Evolutionary conservation across 2,888 invertebrate genomes (phyloP).

Genomic region (Abrostola tripartita): DNA sequence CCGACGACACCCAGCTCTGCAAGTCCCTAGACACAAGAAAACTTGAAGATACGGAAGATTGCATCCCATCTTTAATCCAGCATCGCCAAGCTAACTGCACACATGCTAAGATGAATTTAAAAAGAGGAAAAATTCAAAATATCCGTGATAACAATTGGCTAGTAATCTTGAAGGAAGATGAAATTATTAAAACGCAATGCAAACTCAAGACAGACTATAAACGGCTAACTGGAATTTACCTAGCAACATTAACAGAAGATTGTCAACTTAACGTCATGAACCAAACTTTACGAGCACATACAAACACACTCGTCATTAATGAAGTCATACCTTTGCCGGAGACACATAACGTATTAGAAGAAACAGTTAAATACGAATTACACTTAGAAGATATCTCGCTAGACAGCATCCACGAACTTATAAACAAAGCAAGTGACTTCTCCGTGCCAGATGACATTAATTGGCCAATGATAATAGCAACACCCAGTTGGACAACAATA

Average conservation of each 20-base stretch:
- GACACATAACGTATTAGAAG: neutral
- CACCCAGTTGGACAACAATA: neutral
- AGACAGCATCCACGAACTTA: constrained; percentile 15
- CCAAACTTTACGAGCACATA: neutral
- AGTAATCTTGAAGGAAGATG: neutral
- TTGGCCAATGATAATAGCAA: constrained; percentile 5
- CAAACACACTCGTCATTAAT: constrained; percentile 4
- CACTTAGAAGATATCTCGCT: constrained; percentile 13
- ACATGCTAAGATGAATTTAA: constrained; percentile 10
- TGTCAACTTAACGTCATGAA: constrained; percentile 11
- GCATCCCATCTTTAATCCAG: constrained; percentile 4
- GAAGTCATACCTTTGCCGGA: constrained; percentile 10
- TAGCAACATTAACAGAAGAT: constrained; percentile 7
- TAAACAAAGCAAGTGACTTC: constrained; percentile 1
- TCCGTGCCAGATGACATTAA: neutral
- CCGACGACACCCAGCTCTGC: constrained; percentile 7
- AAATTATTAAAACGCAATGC: constrained; percentile 5
- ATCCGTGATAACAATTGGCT: constrained; percentile 5
- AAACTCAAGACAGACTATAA: constrained; percentile 8
- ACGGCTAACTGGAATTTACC: constrained; percentile 8
- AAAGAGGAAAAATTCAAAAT: constrained; percentile 11
- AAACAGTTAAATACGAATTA: neutral
- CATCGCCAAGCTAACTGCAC: constrained; percentile 7
- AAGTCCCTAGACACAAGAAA: neutral
- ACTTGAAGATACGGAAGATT: constrained; percentile 9